phyloP scores from a whole-genome alignment of 2,888 invertebrate species.

The Periphyllus acericola region DNA sequence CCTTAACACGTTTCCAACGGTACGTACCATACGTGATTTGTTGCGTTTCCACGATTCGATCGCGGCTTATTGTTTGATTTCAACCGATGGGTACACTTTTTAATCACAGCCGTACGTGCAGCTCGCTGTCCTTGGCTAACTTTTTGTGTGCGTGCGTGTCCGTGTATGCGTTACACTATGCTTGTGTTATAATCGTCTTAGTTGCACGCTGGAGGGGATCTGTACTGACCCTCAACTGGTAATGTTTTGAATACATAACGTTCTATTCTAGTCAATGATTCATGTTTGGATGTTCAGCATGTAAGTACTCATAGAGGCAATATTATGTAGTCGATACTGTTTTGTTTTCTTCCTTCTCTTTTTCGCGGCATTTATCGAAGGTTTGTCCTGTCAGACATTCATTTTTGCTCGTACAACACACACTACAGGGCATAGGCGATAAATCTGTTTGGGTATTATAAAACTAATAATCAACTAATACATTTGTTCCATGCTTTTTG shows the following conservation, averaged over 20 bases:
- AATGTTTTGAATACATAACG: conserved; percentile 31
- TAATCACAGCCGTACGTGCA: background rate
- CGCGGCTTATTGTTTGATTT: background rate
- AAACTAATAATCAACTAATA: no score
- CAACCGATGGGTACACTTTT: background rate
- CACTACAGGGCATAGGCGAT: no score
- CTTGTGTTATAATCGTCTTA: conserved; percentile 36
- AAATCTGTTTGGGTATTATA: no score
- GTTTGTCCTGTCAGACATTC: no score
- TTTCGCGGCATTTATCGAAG: background rate
- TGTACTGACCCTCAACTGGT: conserved; percentile 31
- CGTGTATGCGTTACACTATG: background rate
- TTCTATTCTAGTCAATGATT: conserved; percentile 39
- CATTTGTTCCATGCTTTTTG: no score
- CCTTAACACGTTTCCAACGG: background rate
- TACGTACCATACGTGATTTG: conserved; percentile 16
- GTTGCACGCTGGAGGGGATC: conserved; percentile 45
- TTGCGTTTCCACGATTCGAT: background rate
- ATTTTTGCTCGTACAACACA: no score
- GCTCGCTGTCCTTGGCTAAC: conserved; percentile 38
- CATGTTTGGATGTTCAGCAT: conserved; percentile 8
- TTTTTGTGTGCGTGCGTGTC: background rate
- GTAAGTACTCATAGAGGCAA: conserved; percentile 34
- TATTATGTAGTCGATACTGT: background rate
- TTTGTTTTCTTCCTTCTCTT: background rate